phyloP scores from a whole-genome alignment of 2,888 invertebrate genomes.

The Anoplius nigerrimus region DNA sequence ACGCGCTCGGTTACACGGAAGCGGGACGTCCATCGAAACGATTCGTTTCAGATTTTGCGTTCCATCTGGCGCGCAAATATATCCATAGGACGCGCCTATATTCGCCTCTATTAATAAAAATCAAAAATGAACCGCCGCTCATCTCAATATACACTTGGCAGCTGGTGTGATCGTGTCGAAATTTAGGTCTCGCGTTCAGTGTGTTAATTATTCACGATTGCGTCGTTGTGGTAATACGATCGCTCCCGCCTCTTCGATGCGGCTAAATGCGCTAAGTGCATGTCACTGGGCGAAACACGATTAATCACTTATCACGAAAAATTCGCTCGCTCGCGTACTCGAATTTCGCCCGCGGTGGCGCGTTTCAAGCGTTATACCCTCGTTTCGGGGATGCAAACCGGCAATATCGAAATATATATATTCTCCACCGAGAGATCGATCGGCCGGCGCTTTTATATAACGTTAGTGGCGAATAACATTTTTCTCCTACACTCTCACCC shows the following conservation, averaged over 20 bases:
- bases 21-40: constrained; percentile 6
- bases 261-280: background rate
- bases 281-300: no score
- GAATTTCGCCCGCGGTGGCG: no score
- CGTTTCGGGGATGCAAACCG: no score
- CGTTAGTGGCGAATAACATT: no score
- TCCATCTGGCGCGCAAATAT: constrained; percentile 7
- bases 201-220: constrained; percentile 25
- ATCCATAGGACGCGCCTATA: no score
- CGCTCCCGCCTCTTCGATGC: constrained; percentile 14
- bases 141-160: constrained; percentile 20
- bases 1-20: background rate
- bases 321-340: no score
- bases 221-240: constrained; percentile 18
- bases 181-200: constrained; percentile 30
- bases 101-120: constrained; percentile 27
- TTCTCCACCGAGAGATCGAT: no score
- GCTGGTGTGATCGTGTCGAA: constrained; percentile 15
- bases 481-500: constrained; percentile 16
- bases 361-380: no score
- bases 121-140: constrained; percentile 27
- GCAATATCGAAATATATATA: no score
- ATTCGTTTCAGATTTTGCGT: constrained; percentile 10
- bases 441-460: no score
- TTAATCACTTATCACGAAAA: no score